phyloP scores from a whole-genome alignment of 1,140 invertebrate genomes.

The Andricus grossulariae region DNA sequence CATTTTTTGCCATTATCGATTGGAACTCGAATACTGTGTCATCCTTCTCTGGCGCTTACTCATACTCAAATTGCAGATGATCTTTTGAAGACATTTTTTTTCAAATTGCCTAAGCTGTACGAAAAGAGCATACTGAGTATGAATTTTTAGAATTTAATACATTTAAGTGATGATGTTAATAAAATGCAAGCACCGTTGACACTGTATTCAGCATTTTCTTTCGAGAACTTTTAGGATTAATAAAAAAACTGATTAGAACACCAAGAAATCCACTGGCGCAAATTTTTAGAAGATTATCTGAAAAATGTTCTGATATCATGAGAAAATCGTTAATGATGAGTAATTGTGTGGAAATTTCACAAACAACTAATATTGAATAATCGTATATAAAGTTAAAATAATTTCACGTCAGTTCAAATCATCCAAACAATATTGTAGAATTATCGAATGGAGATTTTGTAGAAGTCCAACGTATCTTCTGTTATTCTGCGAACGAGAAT shows the following conservation, averaged over 20 bases:
- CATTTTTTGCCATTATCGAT: too few relatives aligned
- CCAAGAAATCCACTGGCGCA: slow-evolving; percentile 41
- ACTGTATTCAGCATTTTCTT: slow-evolving; percentile 44
- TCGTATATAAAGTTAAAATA: neutral
- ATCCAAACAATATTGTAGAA: too few relatives aligned
- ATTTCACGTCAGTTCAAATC: too few relatives aligned
- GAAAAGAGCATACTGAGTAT: slow-evolving; percentile 42
- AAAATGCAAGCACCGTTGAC: slow-evolving; percentile 40
- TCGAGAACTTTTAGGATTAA: slow-evolving; percentile 44
- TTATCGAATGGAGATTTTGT: too few relatives aligned
- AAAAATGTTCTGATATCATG: slow-evolving; percentile 1
- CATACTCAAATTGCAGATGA: slow-evolving; percentile 36
- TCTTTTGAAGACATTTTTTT: slow-evolving; percentile 41
- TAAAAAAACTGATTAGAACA: slow-evolving; percentile 42
- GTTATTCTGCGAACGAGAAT: too few relatives aligned
- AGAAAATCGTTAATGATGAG: neutral
- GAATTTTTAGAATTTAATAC: slow-evolving; percentile 49
- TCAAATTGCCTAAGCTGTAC: slow-evolving; percentile 38
- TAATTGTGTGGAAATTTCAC: neutral
- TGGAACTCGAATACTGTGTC: too few relatives aligned
- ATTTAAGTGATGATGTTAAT: too few relatives aligned
- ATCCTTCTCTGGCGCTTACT: neutral
- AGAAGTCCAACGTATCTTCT: too few relatives aligned
- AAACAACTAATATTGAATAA: too few relatives aligned
- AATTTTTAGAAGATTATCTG: slow-evolving; percentile 43